Conservation (phyloP, 2,797 vertebrate species). For the Sarcophilus harrisii region DNA sequence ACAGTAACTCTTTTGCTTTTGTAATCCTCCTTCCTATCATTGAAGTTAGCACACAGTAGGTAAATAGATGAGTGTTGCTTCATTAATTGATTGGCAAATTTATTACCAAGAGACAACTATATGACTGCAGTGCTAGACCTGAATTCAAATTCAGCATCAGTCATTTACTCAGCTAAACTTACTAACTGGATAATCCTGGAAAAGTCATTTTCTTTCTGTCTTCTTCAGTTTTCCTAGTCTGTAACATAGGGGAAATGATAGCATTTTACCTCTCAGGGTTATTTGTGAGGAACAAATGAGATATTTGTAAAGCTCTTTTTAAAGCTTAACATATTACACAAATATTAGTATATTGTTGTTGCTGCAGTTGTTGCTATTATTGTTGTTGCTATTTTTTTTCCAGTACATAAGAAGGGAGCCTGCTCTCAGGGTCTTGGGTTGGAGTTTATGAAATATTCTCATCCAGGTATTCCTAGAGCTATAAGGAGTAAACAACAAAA, state of each 20-base stretch:
- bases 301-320: neutral
- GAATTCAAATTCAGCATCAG: neutral
- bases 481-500: neutral
- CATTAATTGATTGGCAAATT: neutral
- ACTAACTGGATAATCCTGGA: no score
- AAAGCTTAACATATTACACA: neutral
- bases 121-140: neutral
- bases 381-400: neutral
- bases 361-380: no score
- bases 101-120: neutral
- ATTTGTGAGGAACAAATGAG: neutral
- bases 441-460: neutral
- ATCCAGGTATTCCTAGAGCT: neutral
- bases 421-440: neutral
- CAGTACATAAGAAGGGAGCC: neutral
- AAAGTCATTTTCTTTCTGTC: neutral
- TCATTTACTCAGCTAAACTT: no score
- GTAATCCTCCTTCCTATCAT: no score
- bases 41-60: no score
- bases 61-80: no score
- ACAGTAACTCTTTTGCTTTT: no score
- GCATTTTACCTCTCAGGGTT: neutral
- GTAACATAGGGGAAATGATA: neutral
- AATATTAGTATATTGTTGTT: no score
- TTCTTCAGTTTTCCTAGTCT: neutral